A percentile compares a stretch with the other conserved stretches of the same genome.
These are phyloP conservation scores for Tetramorium bicarinatum DNA, from an alignment of 2,888 invertebrate species.

Conservation along the genomic window DNA sequence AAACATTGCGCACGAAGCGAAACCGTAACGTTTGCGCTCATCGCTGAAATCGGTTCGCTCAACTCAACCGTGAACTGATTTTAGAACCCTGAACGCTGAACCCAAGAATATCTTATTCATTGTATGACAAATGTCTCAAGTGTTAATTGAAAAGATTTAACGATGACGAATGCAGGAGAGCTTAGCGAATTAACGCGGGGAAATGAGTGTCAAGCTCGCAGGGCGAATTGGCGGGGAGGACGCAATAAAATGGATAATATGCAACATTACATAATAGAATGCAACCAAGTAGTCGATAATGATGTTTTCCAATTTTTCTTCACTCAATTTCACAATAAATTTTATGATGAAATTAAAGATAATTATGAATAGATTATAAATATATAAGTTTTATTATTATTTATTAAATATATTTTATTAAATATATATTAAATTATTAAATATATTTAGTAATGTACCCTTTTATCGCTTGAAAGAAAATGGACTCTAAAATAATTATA, in stretches of 20 bases:
- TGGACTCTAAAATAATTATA: no score
- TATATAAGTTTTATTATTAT: no score
- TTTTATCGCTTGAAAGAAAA: no score
- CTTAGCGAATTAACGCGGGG: background rate
- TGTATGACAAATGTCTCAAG: background rate
- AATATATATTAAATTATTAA: no score
- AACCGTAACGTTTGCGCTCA: constrained; percentile 22
- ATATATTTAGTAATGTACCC: no score
- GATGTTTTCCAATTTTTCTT: no score
- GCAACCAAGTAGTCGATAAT: no score
- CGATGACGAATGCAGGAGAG: background rate
- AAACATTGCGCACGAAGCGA: background rate
- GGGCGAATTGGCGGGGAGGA: background rate
- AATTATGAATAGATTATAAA: no score
- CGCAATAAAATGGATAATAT: background rate
- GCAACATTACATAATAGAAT: background rate
- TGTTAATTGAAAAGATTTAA: background rate
- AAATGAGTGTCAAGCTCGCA: background rate
- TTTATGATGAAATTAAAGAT: no score
- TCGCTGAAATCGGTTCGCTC: background rate
- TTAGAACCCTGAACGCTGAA: background rate
- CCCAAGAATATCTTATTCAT: background rate
- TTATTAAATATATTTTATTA: no score
- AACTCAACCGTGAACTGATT: constrained; percentile 7
- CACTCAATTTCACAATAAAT: no score